Base-by-base conservation (phyloP, 2,888 invertebrate genomes). In the Gasteruption jaculator region DNA sequence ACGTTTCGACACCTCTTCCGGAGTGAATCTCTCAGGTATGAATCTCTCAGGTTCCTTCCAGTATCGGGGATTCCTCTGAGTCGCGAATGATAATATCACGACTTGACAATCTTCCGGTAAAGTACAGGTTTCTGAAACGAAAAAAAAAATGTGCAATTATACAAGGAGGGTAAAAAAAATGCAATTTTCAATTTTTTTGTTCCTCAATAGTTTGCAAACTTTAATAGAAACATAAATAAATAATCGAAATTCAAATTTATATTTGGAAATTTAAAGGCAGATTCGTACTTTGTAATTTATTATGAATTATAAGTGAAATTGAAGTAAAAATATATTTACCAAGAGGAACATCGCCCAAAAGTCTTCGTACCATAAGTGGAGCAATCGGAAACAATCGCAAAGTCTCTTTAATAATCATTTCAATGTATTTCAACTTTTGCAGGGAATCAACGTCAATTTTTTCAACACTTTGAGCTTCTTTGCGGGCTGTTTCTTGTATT, bases 391-490 rank as follows among this genome's bases (percentile, higher is more conserved):
- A 55, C 15, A 55, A 35, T 22, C 55, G 44, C 4, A 55, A 22
- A 3, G 53, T 52, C 33, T 55, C 55, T 30, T 49, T 50, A 26
- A 55, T 49, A 19, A 53, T 31, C 50, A 50, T 51, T 22, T 55
- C 53, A 8, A 50, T n/a, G 14, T 51, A 51, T 38, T 50, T 50
- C 14, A 56, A 24, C 5, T 45, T 35, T 20, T 43, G 37, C 10
- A 55, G 21, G 18, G 30, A 41, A 32, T 53, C 43, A n/a, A 15
- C 8, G 3, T 30, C 36, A 3, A 55, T 38, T 1, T 16, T 11
- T 11, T 39, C 41, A 6, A 43, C 37, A 3, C 27, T 32, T 1
- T 42, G 15, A 1, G 51, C 33, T 41, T 56, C 56, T 7, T 20
- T 24, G 12, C 56, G 34, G 1, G 49, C 52, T 31, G 53, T 51